Evolutionary conservation across 1,140 invertebrate genomes (phyloP).

Genomic region (Brachionus rotundiformis): DNA sequence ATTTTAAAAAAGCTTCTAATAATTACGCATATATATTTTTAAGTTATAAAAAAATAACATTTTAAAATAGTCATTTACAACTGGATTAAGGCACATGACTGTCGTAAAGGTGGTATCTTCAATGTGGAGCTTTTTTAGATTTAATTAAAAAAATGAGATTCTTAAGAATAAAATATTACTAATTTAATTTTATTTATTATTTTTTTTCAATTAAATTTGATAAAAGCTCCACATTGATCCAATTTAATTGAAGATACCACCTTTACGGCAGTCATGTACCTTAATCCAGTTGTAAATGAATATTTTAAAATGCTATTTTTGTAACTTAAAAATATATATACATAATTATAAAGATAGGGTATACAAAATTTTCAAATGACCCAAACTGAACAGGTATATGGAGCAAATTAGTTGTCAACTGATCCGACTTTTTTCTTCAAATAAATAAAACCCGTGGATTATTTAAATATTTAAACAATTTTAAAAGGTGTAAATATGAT

Average conservation of each 20-base stretch:
- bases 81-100: background rate
- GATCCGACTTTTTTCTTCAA: background rate
- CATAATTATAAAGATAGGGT: no score
- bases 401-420: background rate
- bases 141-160: no score
- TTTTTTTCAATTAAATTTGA: no score
- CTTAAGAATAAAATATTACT: no score
- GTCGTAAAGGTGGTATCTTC: background rate
- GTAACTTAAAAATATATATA: no score
- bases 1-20: no score
- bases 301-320: background rate
- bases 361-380: background rate
- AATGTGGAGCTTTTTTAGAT: no score
- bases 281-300: background rate
- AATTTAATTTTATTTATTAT: no score
- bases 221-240: no score
- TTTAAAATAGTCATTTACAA: background rate
- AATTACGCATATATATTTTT: no score
- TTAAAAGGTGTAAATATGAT: slow-evolving; percentile 10
- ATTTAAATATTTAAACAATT: slow-evolving; percentile 23
- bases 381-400: background rate
- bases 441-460: background rate
- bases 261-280: background rate
- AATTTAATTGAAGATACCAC: background rate
- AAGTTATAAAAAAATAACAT: background rate